Conservation (phyloP, 2,797 vertebrate genomes). For the Chelonia mydas region DNA sequence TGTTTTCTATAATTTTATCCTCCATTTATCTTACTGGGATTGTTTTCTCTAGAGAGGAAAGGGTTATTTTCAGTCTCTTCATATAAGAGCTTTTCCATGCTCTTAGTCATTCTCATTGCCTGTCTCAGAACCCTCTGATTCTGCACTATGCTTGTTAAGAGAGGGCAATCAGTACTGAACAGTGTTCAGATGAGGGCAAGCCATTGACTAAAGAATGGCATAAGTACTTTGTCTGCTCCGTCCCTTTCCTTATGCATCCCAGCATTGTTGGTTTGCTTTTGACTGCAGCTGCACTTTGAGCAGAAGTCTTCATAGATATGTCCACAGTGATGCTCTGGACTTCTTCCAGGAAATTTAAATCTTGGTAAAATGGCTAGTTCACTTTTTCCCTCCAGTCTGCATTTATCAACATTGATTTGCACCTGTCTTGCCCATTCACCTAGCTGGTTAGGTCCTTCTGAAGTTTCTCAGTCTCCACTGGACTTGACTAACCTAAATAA, state of each 20-base stretch:
- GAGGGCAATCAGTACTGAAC: background rate
- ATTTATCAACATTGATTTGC: background rate
- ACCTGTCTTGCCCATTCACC: background rate
- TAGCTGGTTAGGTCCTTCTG: background rate
- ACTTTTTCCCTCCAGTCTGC: background rate
- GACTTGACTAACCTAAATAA: background rate
- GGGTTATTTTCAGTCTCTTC: accelerated
- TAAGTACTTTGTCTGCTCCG: background rate
- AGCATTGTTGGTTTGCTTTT: background rate
- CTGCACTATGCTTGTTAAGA: background rate
- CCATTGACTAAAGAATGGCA: background rate
- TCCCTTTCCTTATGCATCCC: too few species aligned
- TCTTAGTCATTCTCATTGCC: background rate
- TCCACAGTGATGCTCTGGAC: background rate
- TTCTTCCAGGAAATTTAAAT: background rate
- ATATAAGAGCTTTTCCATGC: background rate
- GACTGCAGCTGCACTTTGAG: background rate
- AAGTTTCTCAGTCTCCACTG: background rate
- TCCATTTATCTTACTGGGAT: background rate
- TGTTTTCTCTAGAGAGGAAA: background rate
- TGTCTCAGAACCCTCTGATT: background rate
- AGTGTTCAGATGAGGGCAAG: background rate
- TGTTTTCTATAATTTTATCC: background rate
- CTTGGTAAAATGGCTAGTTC: background rate
- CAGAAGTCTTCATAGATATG: background rate